Evolutionary conservation across 1,140 invertebrate genomes (phyloP).

Genomic region (Calliopsis andreniformis): DNA sequence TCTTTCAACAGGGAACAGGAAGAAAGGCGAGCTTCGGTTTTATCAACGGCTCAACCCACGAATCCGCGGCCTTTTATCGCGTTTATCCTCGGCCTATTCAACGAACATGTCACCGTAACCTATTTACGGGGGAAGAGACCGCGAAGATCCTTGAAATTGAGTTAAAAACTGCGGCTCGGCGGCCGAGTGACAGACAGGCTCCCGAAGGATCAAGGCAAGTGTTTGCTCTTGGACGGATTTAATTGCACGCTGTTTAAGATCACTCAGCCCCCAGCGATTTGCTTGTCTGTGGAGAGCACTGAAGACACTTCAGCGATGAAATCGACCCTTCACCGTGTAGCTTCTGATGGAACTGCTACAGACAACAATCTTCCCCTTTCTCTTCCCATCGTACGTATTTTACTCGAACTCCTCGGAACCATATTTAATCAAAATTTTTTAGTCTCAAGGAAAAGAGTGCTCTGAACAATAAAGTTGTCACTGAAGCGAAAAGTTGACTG

Average conservation of each 20-base stretch:
- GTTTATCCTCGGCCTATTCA: background rate
- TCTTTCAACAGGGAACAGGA: background rate
- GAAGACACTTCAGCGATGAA: background rate
- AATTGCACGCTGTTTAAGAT: conserved; percentile 6
- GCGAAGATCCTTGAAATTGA: background rate
- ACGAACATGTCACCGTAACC: background rate
- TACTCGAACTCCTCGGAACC: no score
- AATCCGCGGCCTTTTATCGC: conserved; percentile 17
- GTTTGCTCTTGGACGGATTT: conserved; percentile 12
- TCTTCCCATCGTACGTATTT: no score
- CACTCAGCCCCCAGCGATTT: background rate
- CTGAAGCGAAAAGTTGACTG: no score
- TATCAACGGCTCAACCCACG: background rate
- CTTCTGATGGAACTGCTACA: background rate
- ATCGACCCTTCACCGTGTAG: conserved; percentile 1
- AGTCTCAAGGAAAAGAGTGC: no score
- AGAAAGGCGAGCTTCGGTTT: background rate
- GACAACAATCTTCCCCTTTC: no score
- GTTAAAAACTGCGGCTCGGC: background rate
- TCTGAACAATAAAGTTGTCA: no score
- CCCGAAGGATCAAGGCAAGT: conserved; percentile 20
- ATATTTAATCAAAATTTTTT: no score
- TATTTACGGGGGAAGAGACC: background rate
- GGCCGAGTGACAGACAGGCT: background rate
- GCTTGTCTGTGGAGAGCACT: conserved; percentile 4